Evolutionary conservation across 2,888 invertebrate genomes (phyloP).

Genomic region (Meiosimyza decipiens): DNA sequence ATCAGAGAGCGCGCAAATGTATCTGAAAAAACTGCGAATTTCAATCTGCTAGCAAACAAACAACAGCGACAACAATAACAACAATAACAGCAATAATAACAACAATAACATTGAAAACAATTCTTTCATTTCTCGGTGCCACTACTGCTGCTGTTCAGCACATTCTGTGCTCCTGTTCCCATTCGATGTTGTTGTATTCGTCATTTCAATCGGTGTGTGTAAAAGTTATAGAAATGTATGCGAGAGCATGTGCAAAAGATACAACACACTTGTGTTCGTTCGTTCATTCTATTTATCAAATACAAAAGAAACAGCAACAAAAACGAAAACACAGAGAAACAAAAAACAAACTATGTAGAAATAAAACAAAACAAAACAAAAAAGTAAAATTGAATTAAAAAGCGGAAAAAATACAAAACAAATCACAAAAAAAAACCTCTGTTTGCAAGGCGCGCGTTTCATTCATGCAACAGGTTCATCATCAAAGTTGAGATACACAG

Average conservation of each 20-base stretch:
- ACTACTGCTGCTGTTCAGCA: neutral
- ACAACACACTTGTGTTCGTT: neutral
- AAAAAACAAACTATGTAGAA: neutral
- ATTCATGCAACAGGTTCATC: too few relatives aligned
- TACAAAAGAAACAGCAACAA: constrained; percentile 19
- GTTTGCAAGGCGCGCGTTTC: neutral
- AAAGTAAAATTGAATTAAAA: neutral
- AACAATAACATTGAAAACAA: constrained; percentile 2
- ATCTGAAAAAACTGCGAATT: constrained; percentile 15
- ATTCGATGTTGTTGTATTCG: constrained; percentile 9
- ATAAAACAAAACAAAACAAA: constrained; percentile 22
- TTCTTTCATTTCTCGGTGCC: neutral
- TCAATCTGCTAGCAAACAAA: constrained; percentile 8
- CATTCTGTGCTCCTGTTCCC: constrained; percentile 16
- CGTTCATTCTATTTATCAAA: constrained; percentile 1
- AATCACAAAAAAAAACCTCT: neutral
- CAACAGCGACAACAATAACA: constrained; percentile 10
- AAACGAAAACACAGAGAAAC: neutral
- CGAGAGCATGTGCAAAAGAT: neutral
- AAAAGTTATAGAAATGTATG: neutral
- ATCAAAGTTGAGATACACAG: constrained; percentile 1
- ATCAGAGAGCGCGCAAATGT: neutral
- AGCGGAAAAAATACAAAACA: neutral
- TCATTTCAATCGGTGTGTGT: neutral
- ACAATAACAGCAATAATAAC: neutral